A percentile compares a stretch with the other conserved stretches of the same genome.
These are phyloP conservation scores for Cyclophora punctaria DNA, from an alignment of 2,888 invertebrate genomes.

Conservation along the genomic window DNA sequence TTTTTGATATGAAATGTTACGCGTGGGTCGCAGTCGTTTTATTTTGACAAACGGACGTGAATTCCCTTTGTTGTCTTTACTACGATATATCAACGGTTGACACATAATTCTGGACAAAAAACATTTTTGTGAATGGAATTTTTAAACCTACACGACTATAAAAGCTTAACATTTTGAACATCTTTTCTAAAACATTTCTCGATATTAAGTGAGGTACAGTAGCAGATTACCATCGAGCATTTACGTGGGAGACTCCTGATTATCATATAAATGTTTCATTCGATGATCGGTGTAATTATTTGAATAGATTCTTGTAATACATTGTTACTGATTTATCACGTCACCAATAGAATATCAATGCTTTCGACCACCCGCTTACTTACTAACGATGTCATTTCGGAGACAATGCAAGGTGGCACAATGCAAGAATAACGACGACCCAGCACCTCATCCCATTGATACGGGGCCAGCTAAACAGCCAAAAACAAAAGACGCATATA, in stretches of 20 bases:
- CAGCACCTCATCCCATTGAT: constrained; percentile 58
- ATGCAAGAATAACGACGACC: constrained; percentile 71
- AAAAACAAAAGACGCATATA: constrained; percentile 72
- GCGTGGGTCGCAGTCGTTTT: constrained; percentile 61
- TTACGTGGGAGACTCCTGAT: constrained; percentile 10
- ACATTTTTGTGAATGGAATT: constrained; percentile 37
- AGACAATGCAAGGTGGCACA: constrained; percentile 65
- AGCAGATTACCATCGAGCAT: constrained; percentile 8
- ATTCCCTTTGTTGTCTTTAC: constrained; percentile 58
- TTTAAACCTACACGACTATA: constrained; percentile 24
- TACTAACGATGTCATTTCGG: constrained; percentile 69
- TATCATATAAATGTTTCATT: constrained; percentile 35
- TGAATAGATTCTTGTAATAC: constrained; percentile 43
- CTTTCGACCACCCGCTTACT: constrained; percentile 66
- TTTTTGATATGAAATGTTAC: constrained; percentile 48
- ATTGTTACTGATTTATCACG: constrained; percentile 54
- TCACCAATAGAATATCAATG: constrained; percentile 68
- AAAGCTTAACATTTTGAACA: constrained; percentile 21
- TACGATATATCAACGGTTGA: constrained; percentile 60
- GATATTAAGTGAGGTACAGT: not conserved
- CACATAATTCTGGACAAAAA: constrained; percentile 46
- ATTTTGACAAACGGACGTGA: constrained; percentile 64
- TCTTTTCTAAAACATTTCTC: constrained; percentile 7
- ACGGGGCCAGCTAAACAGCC: constrained; percentile 62
- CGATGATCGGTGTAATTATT: constrained; percentile 51